Base-by-base conservation (phyloP, 2,888 invertebrate species). In the Chelonus formosanus region DNA sequence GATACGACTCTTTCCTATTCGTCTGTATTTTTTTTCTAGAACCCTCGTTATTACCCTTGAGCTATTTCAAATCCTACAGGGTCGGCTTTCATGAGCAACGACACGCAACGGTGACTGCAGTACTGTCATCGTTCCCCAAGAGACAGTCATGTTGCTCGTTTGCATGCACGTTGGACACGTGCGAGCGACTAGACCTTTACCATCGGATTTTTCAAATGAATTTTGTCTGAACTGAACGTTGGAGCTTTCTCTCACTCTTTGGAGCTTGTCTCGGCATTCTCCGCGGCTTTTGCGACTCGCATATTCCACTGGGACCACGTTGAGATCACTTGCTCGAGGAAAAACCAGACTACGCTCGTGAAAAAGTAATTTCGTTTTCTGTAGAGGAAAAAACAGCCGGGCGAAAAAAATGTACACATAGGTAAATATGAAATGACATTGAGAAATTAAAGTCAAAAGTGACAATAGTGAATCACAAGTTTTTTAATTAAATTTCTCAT, bases 351-450 rank as follows among this genome's bases (percentile, higher is more conserved):
- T 40, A 52, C 44, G 61, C 34, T 53, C 52, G 35, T 61, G 44
- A 61, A 61, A 53, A 53, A 53, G 53, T 61, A 52, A 61, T 61
- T 61, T 61, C 61, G 52, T 61, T 52, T 52, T 53, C n/a, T 44
- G 43, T 43, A 31, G 35, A 44, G 10, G n/a, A 47, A 47, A 58
- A 58, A 48, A 47, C 45, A 58, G 35, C 40, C n/a, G 7, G 32
- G 58, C 45, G 34, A n/a, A 35, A 58, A 58, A 58, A 35, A 58
- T 48, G 10, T 58, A 47, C 35, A 48, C 48, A 35, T 6, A 58
- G 34, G 35, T 32, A 56, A 56, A 56, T 56, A 44, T 56, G 56
- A 44, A 56, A 44, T 43, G 52, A 52, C 52, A 52, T 34, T 52
- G 52, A 52, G 32, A 52, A 32, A 52, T 52, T 52, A 52, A 52